Evolutionary conservation across 1,140 invertebrate genomes (phyloP).

Genomic region (Hylaeus anthracinus): DNA sequence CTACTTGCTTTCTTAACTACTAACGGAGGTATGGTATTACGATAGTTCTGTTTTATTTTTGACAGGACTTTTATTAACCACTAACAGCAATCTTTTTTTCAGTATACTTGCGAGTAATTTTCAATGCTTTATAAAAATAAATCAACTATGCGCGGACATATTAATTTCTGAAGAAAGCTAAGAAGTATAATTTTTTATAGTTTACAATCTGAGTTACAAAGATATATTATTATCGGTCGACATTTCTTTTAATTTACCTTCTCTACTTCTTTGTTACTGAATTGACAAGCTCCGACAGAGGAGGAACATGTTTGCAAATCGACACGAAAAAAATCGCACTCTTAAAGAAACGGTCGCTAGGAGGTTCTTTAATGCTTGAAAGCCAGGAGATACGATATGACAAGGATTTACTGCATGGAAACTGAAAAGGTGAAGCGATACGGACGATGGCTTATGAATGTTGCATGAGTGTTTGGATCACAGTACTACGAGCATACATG

Average conservation of each 20-base stretch:
- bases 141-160: too few species aligned
- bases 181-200: too few species aligned
- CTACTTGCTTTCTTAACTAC: too few species aligned
- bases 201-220: too few species aligned
- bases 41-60: too few species aligned
- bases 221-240: too few species aligned
- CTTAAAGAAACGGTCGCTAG: constrained; percentile 7
- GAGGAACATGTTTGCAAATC: constrained; percentile 3
- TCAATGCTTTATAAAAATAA: too few species aligned
- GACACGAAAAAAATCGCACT: constrained; percentile 20
- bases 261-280: not conserved
- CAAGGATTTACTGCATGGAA: constrained; percentile 66
- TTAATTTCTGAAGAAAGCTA: too few species aligned
- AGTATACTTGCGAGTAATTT: too few species aligned
- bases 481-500: constrained; percentile 58
- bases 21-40: too few species aligned
- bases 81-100: too few species aligned
- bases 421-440: constrained; percentile 57
- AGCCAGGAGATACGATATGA: constrained; percentile 54
- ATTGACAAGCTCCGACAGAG: not conserved
- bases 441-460: constrained; percentile 68
- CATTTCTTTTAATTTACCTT: not conserved
- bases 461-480: constrained; percentile 70
- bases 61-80: too few species aligned
- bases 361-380: constrained; percentile 29